Evolutionary conservation across 2,888 invertebrate genomes (phyloP).

Genomic region (Aromia moschata): DNA sequence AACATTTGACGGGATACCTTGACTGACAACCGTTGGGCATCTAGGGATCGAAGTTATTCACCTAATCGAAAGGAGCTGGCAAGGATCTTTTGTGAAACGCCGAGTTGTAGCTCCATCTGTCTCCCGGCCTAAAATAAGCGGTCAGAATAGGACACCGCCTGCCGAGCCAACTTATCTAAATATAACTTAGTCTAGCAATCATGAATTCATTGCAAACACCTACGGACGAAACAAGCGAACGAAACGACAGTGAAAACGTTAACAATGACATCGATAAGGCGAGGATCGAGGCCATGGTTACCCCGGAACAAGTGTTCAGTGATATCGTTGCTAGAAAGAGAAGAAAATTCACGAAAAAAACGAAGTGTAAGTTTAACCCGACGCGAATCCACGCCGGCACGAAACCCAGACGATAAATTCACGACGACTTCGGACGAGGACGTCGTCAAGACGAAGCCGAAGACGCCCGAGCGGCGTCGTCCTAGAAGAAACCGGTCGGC

Average conservation of each 20-base stretch:
- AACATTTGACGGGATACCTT: too few species aligned
- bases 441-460: slow-evolving; percentile 46
- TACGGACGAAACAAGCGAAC: slow-evolving; percentile 37
- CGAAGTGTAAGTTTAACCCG: slow-evolving; percentile 65
- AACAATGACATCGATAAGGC: slow-evolving; percentile 42
- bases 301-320: slow-evolving; percentile 64
- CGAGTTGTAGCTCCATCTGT: slow-evolving; percentile 19
- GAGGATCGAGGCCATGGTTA: slow-evolving; percentile 56
- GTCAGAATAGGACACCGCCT: slow-evolving; percentile 28
- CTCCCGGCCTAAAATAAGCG: slow-evolving; percentile 37
- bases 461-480: slow-evolving; percentile 55
- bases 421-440: slow-evolving; percentile 59
- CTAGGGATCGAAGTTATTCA: too few species aligned
- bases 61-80: too few species aligned
- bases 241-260: slow-evolving; percentile 24
- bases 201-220: slow-evolving; percentile 57
- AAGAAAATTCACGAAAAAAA: slow-evolving; percentile 70
- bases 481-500: slow-evolving; percentile 42
- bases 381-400: slow-evolving; percentile 73
- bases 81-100: too few species aligned
- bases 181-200: slow-evolving; percentile 56
- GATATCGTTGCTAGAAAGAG: slow-evolving; percentile 69
- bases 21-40: too few species aligned
- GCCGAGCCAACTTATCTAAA: slow-evolving; percentile 45
- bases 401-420: slow-evolving; percentile 56